phyloP scores from a whole-genome alignment of 2,888 invertebrate species.

The Cephalotes varians region DNA sequence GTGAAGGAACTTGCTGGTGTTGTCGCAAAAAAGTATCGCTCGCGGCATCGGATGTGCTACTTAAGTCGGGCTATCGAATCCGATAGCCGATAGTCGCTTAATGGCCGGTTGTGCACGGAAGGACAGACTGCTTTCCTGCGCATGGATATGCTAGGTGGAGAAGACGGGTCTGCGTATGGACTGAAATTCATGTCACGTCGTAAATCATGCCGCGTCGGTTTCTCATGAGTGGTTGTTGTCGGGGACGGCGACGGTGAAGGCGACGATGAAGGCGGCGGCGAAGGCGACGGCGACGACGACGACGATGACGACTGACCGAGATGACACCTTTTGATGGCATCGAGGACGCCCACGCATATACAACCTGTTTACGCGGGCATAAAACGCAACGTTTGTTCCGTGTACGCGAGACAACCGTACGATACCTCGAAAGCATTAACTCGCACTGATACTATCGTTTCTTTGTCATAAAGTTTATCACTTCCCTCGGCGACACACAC shows the following conservation, averaged over 20 bases:
- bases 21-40: constrained; percentile 26
- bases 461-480: background rate
- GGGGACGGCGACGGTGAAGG: background rate
- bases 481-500: too few species aligned
- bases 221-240: constrained; percentile 56
- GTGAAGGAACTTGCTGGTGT: background rate
- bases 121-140: constrained; percentile 44
- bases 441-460: constrained; percentile 4
- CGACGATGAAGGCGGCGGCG: background rate
- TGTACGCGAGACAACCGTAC: constrained; percentile 25
- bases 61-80: constrained; percentile 49
- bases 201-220: constrained; percentile 67
- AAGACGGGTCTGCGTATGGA: constrained; percentile 33
- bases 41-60: constrained; percentile 31
- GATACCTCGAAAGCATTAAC: constrained; percentile 35
- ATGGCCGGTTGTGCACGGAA: constrained; percentile 38
- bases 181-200: constrained; percentile 65
- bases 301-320: constrained; percentile 29
- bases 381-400: constrained; percentile 56
- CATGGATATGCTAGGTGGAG: constrained; percentile 37
- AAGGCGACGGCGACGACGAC: constrained; percentile 16
- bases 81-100: constrained; percentile 44
- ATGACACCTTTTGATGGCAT: constrained; percentile 43
- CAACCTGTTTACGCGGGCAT: constrained; percentile 58
- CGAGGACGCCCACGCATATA: constrained; percentile 59